phyloP scores from a whole-genome alignment of 1,140 invertebrate genomes.

The Heliconius congener region DNA sequence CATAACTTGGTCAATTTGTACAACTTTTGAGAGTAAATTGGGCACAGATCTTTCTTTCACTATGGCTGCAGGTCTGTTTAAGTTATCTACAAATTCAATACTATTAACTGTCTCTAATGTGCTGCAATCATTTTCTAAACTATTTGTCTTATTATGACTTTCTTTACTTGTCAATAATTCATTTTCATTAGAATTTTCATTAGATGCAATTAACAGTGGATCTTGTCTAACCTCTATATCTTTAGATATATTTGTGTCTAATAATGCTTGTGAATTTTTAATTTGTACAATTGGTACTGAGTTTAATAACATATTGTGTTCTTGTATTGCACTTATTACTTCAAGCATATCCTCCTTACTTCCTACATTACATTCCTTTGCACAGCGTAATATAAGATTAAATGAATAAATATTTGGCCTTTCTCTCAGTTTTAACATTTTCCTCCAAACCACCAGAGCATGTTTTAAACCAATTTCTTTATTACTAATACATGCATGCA shows the following conservation, averaged over 20 bases:
- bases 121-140: neutral
- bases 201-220: neutral
- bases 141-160: neutral
- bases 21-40: slow-evolving; percentile 82
- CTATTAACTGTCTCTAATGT: neutral
- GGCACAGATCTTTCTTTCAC: slow-evolving; percentile 63
- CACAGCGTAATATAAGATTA: slow-evolving; percentile 90
- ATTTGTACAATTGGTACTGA: slow-evolving; percentile 31
- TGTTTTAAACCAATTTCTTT: slow-evolving; percentile 90
- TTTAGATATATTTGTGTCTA: neutral
- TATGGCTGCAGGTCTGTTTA: slow-evolving; percentile 27
- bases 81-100: slow-evolving; percentile 28
- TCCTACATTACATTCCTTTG: slow-evolving; percentile 90
- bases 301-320: slow-evolving; percentile 27
- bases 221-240: neutral
- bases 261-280: slow-evolving; percentile 19
- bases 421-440: slow-evolving; percentile 86
- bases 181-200: neutral
- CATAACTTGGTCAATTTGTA: slow-evolving; percentile 83
- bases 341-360: slow-evolving; percentile 83
- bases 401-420: slow-evolving; percentile 88
- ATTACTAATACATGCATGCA: slow-evolving; percentile 91
- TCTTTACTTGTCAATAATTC: neutral
- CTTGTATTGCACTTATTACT: slow-evolving; percentile 59
- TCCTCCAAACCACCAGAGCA: slow-evolving; percentile 91